A percentile compares a stretch with the other conserved stretches of the same genome.
Conservation (phyloP, 2,888 invertebrate species). For the Psylliodes chrysocephalus region DNA sequence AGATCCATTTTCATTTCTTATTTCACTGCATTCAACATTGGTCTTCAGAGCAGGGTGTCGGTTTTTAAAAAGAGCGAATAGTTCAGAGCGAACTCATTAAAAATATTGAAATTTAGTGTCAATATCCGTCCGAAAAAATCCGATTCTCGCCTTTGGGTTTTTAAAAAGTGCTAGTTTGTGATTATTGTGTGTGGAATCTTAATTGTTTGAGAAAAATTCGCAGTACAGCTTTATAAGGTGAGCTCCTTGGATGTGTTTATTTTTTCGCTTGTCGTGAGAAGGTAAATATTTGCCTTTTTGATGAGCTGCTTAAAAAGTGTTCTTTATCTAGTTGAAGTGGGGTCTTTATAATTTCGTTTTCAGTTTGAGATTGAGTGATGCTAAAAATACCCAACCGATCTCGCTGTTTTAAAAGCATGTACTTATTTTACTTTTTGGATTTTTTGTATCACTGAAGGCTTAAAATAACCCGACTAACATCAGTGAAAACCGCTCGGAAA, state of each 20-base stretch:
- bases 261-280: conserved; percentile 26
- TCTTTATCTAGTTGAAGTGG: neutral
- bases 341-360: conserved; percentile 2
- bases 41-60: conserved; percentile 25
- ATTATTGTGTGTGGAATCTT: conserved; percentile 19
- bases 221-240: conserved; percentile 32
- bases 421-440: conserved; percentile 29
- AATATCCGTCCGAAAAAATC: conserved; percentile 7
- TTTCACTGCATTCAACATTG: conserved; percentile 26
- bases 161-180: conserved; percentile 24
- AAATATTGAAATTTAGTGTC: conserved; percentile 24
- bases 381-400: conserved; percentile 29
- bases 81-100: conserved; percentile 15
- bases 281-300: conserved; percentile 31
- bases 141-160: neutral
- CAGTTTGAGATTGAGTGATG: conserved; percentile 16
- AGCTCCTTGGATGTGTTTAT: conserved; percentile 31
- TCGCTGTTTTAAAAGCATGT: conserved; percentile 26
- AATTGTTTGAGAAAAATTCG: conserved; percentile 19
- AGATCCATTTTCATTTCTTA: conserved; percentile 16
- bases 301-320: conserved; percentile 10
- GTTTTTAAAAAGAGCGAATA: neutral
- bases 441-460: conserved; percentile 12
- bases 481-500: neutral
- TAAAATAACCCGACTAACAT: conserved; percentile 1